phyloP scores from a whole-genome alignment of 2,113 vertebrate species.

The Urocynchramus pylzowi region DNA sequence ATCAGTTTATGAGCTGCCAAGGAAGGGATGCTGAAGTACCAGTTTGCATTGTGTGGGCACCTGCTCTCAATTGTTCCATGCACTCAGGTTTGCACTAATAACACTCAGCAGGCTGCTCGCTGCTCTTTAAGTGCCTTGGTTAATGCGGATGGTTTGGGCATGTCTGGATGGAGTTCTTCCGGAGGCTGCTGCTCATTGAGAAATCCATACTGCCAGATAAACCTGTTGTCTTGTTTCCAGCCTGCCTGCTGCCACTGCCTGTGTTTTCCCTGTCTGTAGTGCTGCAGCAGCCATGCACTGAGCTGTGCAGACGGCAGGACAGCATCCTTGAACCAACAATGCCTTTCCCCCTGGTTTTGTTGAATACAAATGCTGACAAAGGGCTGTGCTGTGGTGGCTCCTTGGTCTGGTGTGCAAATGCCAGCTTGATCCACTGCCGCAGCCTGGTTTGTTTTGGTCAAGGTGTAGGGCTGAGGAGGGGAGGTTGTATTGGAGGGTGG shows the following conservation, averaged over 20 bases:
- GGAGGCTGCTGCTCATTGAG: constrained; percentile 4
- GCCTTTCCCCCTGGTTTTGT: not conserved
- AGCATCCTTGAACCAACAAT: not conserved
- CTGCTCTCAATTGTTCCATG: constrained; percentile 31
- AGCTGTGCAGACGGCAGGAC: not conserved
- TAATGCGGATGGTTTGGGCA: not conserved
- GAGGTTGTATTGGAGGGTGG: not conserved
- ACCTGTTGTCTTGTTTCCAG: constrained; percentile 9
- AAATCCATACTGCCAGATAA: not conserved
- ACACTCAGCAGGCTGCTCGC: constrained; percentile 20
- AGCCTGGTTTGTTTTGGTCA: not conserved
- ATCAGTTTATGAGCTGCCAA: not conserved
- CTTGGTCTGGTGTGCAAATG: not conserved
- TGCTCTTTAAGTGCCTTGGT: not conserved
- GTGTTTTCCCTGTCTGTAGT: not conserved
- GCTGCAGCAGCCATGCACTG: not conserved
- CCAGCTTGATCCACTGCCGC: not conserved
- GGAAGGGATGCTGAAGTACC: constrained; percentile 1
- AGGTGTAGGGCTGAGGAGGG: not conserved
- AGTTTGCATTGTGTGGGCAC: constrained; percentile 44
- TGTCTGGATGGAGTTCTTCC: constrained; percentile 5
- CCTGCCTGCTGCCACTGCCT: not conserved
- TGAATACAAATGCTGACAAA: not conserved
- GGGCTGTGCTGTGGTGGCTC: not conserved
- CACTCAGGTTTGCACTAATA: constrained; percentile 8